Evolutionary conservation across 2,888 invertebrate genomes (phyloP), one percentile per base, ranked within the genome.

Genomic region (Micoletzkya japonica): DNA sequence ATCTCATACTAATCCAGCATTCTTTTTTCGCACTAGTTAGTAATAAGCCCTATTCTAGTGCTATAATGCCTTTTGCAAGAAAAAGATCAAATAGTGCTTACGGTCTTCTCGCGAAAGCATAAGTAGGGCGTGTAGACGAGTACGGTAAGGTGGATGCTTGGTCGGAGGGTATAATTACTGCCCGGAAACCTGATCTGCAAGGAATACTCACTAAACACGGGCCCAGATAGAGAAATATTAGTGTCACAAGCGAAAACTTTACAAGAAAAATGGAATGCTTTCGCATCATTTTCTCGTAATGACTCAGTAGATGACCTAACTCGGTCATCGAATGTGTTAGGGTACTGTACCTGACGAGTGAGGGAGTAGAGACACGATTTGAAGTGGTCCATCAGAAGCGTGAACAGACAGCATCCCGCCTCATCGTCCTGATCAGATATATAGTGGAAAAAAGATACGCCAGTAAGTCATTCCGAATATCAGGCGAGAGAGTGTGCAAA

Each of bases 121-220:
- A 91, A 89, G 86, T 91, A 91, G 67, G 92, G 91, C 20, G 91
- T 91, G 86, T 92, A 91, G 6, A 90, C 91, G 85, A 92, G 90
- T 80, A 92, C 90, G 74, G 91, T 91, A 60, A 91, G 88, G 86
- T 90, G 91, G 72, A 92, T 88, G 78, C 90, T 89, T 60, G 92
- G 92, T 74, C 89, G 87, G 85, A 91, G 90, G 1, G 57, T 56
- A 0, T 54, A 52, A 67, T 86, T 82, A 82, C 90, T 90, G 56
- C 91, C 91, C 78, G 91, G 91, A 76, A 91, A 88, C 66, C 87
- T 87, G 86, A 91, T 91, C 91, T 91, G 86, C 73, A 88, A 88
- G 73, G 6, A 57, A 14, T 39, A 30, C 44, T n/a, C n/a, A n/a
- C n/a, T n/a, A n/a, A 20, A 44, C 20, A 44, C 44, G 10, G 44